Percentiles rank a stretch among this genome's conserved stretches.
Conservation (phyloP, 2,113 vertebrate species). For the Syrmaticus mikado region DNA sequence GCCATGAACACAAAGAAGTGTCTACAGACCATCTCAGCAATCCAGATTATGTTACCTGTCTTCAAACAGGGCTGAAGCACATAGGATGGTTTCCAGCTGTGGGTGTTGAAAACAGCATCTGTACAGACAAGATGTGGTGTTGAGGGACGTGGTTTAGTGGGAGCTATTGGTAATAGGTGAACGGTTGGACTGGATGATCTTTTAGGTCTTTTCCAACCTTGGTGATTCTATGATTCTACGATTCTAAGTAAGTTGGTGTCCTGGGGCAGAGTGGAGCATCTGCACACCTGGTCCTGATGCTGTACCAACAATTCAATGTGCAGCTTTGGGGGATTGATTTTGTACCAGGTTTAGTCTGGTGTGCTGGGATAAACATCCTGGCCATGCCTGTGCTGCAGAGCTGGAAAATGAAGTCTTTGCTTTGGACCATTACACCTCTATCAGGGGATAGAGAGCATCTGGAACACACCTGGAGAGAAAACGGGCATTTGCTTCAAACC, state of each 20-base stretch:
- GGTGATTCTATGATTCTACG: no score
- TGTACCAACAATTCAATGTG: background rate
- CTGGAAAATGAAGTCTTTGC: background rate
- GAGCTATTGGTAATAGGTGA: no score
- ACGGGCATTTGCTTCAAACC: background rate
- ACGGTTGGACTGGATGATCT: no score
- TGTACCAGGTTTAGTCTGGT: background rate
- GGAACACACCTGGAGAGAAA: conserved; percentile 18
- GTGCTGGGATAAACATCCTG: background rate
- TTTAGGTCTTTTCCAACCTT: no score
- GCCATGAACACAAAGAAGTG: background rate
- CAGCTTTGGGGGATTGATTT: background rate
- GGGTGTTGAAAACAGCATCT: background rate
- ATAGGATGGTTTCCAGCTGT: background rate
- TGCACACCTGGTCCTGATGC: accelerated
- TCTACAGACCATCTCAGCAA: background rate
- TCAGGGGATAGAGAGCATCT: background rate
- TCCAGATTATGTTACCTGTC: no score
- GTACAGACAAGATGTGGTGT: background rate
- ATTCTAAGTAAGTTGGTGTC: no score
- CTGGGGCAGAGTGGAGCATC: background rate
- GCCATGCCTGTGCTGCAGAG: accelerated
- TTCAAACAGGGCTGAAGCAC: background rate
- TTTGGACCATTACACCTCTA: background rate
- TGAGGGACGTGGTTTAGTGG: no score